Evolutionary conservation across 2,888 invertebrate genomes (phyloP), one percentile per base, ranked within the genome.

Genomic region (Gasteruption jaculator): DNA sequence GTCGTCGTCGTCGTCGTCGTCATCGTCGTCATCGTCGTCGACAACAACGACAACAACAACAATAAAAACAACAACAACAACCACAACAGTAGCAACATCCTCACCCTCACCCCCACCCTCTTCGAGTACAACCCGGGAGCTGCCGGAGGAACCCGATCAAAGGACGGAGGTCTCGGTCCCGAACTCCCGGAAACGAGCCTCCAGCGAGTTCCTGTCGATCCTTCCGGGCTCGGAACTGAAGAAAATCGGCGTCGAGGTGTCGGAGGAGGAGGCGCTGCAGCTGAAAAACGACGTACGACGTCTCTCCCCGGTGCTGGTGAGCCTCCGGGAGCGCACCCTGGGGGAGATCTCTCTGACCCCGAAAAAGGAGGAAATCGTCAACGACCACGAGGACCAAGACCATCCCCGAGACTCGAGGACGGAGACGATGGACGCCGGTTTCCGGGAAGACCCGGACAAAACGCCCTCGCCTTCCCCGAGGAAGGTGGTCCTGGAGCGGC

Each of bases 271-370:
- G 8, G 61, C 63, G 14, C 65, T 57, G 25, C 68, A 65, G 39
- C 43, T 65, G 39, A 58, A 58, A 20, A 65, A 65, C 43, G 69
- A 70, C 25, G 57, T 67, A 8, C 57, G 63, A 20, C 57, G 70
- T 19, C 52, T 71, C 30, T 70, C 69, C 4, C 70, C 71, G 36
- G 61, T 68, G 10, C 47, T 66, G 43, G 67, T 71, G 14, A 67
- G 69, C 22, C 58, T 60, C 8, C 58, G 62, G 1, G 70, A 71
- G 36, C 57, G 69, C 2, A 71, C 70, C 1, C 51, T 71, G 2
- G 68, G 65, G 19, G 70, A 71, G 37, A 63, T 71, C 21, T 68
- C 66, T 0, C 48, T 71, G 11, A 66, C 64, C 5, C 40, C 55
- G 19, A 41, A 50, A 21, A 55, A 53, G 16, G 41, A 53, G 16